These are phyloP conservation scores for Naso thynnoides DNA, from an alignment of 2,797 vertebrate genomes.

Conservation along the genomic window DNA sequence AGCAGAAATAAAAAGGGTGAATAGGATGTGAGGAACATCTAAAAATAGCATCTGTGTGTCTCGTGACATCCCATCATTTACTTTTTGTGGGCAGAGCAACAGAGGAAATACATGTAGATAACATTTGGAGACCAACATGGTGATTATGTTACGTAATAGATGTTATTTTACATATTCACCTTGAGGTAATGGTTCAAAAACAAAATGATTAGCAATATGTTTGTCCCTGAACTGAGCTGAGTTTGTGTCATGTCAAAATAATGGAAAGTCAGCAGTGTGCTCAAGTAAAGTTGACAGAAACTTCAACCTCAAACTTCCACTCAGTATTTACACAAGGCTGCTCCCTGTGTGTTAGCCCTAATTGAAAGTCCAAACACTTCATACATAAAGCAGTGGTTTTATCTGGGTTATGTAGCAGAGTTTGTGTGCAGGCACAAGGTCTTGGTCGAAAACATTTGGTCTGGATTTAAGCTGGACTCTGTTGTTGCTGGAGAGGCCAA, in stretches of 20 bases:
- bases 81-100: not conserved
- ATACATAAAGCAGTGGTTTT: constrained; percentile 32
- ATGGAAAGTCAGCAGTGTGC: constrained; percentile 4
- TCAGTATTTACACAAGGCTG: constrained; percentile 63
- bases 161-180: not conserved
- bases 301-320: not conserved
- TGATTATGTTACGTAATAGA: not conserved
- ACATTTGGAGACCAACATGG: not conserved
- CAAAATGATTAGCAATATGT: not conserved
- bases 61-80: not conserved
- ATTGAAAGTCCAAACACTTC: constrained; percentile 13
- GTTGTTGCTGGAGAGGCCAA: not conserved
- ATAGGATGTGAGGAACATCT: not conserved
- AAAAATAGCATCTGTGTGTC: constrained; percentile 3
- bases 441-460: constrained; percentile 13
- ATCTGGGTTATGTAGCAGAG: not conserved
- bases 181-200: not conserved
- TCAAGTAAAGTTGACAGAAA: constrained; percentile 41
- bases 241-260: constrained; percentile 60
- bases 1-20: not conserved
- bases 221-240: not conserved
- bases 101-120: not conserved
- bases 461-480: constrained; percentile 21
- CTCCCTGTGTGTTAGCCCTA: not conserved
- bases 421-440: constrained; percentile 7